phyloP scores from a whole-genome alignment of 1,140 invertebrate species.

The Papilio helenus region DNA sequence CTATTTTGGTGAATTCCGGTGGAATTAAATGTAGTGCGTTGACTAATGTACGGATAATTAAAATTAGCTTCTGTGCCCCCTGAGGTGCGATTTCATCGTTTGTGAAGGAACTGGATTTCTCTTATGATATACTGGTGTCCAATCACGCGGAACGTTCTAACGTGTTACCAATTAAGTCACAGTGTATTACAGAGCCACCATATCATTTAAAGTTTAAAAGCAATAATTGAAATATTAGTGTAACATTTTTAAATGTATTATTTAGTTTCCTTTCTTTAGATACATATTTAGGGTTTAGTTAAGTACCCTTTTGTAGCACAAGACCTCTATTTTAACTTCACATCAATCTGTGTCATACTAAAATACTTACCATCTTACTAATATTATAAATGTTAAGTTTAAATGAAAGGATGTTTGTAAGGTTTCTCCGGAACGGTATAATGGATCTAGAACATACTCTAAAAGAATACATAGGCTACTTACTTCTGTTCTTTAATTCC shows the following conservation, averaged over 20 bases:
- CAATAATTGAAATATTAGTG: not conserved
- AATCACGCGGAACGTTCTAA: slow-evolving; percentile 35
- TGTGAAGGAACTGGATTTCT: slow-evolving; percentile 38
- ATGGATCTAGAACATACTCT: no score
- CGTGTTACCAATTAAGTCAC: slow-evolving; percentile 33
- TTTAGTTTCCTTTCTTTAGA: not conserved
- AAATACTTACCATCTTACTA: no score
- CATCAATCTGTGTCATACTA: no score
- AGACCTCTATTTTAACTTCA: no score
- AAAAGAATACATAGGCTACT: no score
- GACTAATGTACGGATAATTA: not conserved
- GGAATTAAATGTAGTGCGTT: not conserved
- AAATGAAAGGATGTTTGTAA: no score
- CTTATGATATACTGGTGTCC: slow-evolving; percentile 33
- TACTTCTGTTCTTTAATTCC: no score
- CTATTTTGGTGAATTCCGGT: no score
- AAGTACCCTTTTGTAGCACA: no score
- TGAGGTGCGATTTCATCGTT: slow-evolving; percentile 26
- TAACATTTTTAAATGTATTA: not conserved
- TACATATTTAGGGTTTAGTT: no score
- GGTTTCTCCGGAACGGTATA: no score
- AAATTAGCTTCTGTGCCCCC: slow-evolving; percentile 3
- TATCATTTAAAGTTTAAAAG: not conserved
- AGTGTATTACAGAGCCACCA: not conserved
- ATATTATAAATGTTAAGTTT: no score